These are phyloP conservation scores for Eupleurogrammus muticus DNA, from an alignment of 2,797 vertebrate species.

Conservation along the genomic window DNA sequence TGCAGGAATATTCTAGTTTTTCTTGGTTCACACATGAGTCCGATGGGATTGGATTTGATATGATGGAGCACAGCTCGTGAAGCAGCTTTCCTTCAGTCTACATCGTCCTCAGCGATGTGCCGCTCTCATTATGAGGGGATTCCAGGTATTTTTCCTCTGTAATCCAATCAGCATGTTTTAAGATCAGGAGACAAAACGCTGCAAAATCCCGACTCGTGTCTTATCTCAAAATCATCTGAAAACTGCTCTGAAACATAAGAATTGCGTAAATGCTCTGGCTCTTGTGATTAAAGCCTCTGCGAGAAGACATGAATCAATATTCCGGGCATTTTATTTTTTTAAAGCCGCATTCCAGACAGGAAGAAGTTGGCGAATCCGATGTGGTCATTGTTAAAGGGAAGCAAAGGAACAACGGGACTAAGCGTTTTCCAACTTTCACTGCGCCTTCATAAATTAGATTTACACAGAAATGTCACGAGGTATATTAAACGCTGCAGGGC, in stretches of 20 bases:
- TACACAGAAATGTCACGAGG: background rate
- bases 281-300: background rate
- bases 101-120: background rate
- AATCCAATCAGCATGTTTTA: background rate
- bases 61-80: too few relatives aligned
- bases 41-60: too few relatives aligned
- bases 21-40: conserved; percentile 1
- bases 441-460: background rate
- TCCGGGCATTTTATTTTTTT: background rate
- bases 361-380: background rate
- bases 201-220: background rate
- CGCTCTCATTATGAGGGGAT: background rate
- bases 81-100: background rate
- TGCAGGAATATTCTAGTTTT: conserved; percentile 9
- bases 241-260: background rate
- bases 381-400: background rate
- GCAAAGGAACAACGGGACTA: background rate
- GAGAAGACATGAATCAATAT: background rate
- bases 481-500: conserved; percentile 4
- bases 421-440: conserved; percentile 4
- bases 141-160: background rate
- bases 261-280: too few relatives aligned
- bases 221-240: background rate
- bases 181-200: conserved; percentile 1
- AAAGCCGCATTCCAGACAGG: background rate